Percentiles rank a stretch among this genome's conserved stretches.
These are phyloP conservation scores for Craniophora ligustri DNA, from an alignment of 2,888 invertebrate genomes.

Conservation along the genomic window DNA sequence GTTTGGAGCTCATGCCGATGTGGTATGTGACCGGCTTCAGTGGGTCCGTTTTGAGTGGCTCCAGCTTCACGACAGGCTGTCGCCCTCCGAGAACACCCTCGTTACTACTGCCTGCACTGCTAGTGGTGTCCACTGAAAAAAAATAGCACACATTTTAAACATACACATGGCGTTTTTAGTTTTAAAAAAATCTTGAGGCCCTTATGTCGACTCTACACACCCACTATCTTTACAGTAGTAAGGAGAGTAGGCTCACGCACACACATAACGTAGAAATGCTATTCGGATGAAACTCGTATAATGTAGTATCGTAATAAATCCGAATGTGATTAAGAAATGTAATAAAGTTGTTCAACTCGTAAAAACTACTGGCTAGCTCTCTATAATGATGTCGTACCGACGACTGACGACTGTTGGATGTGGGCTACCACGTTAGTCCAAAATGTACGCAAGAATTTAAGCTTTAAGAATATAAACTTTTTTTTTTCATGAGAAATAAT, in stretches of 20 bases:
- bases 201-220: too few relatives aligned
- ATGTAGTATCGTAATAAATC: conserved; percentile 13
- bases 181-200: too few relatives aligned
- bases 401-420: too few relatives aligned
- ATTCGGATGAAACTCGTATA: conserved; percentile 12
- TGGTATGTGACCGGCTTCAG: conserved; percentile 91
- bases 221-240: too few relatives aligned
- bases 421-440: too few relatives aligned
- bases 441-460: too few relatives aligned
- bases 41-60: conserved; percentile 90
- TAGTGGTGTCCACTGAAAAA: conserved; percentile 42
- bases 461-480: too few relatives aligned
- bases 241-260: too few relatives aligned
- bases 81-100: conserved; percentile 83
- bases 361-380: neutral
- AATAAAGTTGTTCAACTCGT: conserved; percentile 2
- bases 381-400: neutral
- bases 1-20: conserved; percentile 93
- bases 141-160: neutral
- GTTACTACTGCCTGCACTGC: conserved; percentile 48
- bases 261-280: too few relatives aligned
- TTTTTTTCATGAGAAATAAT: too few relatives aligned
- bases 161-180: neutral
- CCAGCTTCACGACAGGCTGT: conserved; percentile 90
- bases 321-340: neutral